Evolutionary conservation across 1,140 invertebrate genomes (phyloP), one percentile per base, ranked within the genome.

Genomic region (Acyrthosiphon pisum): DNA sequence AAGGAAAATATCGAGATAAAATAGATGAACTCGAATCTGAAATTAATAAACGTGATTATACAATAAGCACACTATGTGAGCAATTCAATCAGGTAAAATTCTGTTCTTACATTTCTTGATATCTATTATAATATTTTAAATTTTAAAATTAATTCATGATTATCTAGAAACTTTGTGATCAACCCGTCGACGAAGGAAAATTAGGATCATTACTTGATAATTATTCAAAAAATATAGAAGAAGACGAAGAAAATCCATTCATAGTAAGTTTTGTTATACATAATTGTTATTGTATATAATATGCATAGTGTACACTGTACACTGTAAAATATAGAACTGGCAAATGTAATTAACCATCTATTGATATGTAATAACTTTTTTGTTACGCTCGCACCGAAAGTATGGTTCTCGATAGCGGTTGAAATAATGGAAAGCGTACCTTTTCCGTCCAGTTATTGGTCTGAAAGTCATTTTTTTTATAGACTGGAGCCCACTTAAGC

Each of bases 1-100:
- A 96, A 93, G 94, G 88, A 44, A 95, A 95, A 94, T 96, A 96
- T 93, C 95, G 96, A 94, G 94, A 94, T 53, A 96, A 97, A 83
- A 97, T 98, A 94, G 96, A 96, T 37, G 97, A 93, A 84, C 91
- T 93, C 14, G 56, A 93, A 93, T 44, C 86, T 6, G 93, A 93
- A 76, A 93, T 90, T 23, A 93, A 60, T 26, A 93, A 90, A 93
- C 84, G 93, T 1, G 87, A 93, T 89, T 93, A 89, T 37, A 89
- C 93, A 23, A 93, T 93, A 68, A 89, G 53, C 22, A 93, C 84
- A 18, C 87, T 93, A 0, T 89, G 84, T 35, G 87, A 93, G 37
- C 87, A 93, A 89, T 89, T 90, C 18, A 89, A 90, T 60, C 93
- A 89, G 87, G 93, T 93, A 93, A 68, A 6, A 30, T 50, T 35